A percentile compares a stretch with the other conserved stretches of the same genome.
Conservation (phyloP, 1,140 invertebrate species). For the Drosophila pseudoobscura region DNA sequence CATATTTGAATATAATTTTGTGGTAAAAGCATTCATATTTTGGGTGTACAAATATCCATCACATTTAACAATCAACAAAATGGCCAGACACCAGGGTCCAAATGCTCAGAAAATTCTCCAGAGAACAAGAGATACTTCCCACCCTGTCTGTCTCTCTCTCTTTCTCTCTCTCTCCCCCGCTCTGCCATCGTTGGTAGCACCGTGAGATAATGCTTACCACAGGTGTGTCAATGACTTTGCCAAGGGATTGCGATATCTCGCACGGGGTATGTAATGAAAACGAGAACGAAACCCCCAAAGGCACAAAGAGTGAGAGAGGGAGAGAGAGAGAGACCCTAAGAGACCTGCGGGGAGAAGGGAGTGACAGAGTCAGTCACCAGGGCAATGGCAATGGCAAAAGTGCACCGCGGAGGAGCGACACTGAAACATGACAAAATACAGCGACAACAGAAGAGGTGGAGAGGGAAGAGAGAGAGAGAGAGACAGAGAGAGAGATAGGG, state of each 20-base stretch:
- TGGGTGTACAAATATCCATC: background rate
- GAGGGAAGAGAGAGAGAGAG: slow-evolving; percentile 10
- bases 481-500: slow-evolving; percentile 3
- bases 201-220: slow-evolving; percentile 48
- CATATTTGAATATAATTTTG: slow-evolving; percentile 1
- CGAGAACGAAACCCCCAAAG: slow-evolving; percentile 64
- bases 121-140: background rate
- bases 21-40: slow-evolving; percentile 8
- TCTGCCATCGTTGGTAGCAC: background rate
- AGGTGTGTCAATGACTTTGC: slow-evolving; percentile 76
- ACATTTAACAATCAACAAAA: slow-evolving; percentile 24
- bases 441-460: slow-evolving; percentile 16
- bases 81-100: slow-evolving; percentile 20
- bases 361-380: slow-evolving; percentile 58
- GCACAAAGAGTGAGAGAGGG: slow-evolving; percentile 24
- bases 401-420: slow-evolving; percentile 67
- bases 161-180: background rate
- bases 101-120: slow-evolving; percentile 32
- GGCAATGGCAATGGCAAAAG: slow-evolving; percentile 61
- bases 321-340: slow-evolving; percentile 3
- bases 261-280: slow-evolving; percentile 64
- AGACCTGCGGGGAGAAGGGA: background rate
- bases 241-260: slow-evolving; percentile 50
- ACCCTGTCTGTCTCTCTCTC: background rate
- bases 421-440: slow-evolving; percentile 64